Evolutionary conservation across 1,140 invertebrate species (phyloP), one percentile per base, ranked within the genome.

Genomic region (Phymorhynchus buccinoides): DNA sequence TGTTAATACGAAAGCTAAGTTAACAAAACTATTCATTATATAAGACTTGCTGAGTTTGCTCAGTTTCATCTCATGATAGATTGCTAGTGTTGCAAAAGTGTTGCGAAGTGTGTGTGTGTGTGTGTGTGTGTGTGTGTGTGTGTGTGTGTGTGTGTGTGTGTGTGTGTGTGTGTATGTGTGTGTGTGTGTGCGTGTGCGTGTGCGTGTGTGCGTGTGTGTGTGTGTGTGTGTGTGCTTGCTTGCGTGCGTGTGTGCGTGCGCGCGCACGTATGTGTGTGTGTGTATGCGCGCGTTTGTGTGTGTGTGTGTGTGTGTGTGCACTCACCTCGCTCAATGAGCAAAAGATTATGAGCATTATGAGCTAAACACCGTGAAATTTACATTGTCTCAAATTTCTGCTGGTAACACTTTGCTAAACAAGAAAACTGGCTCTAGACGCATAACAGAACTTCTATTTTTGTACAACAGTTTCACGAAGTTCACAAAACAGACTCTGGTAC

Each of bases 121-220:
- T 68, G 18, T 68, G 66, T 68, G 66, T 68, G 66, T 68, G 66
- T 68, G 66, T 68, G 66, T 68, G 66, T 68, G 66, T 68, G 66
- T 68, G 66, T 68, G 66, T 68, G 66, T 68, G 66, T 68, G 66
- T 68, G 66, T 68, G 66, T 68, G 66, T 68, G 66, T 68, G 66
- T 27, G 66, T 68, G 66, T 27, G 66, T 68, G 66, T 27, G 27
- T 68, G 66, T 27, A 32, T 68, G 27, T 68, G 66, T 27, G 66
- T 68, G 66, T 68, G 66, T 68, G 66, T 27, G 66, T 68, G 66
- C 32, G 27, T 68, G 66, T 27, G 66, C n/a, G 27, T 68, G 7
- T 68, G 22, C n/a, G 27, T 68, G 27, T 68, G 66, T 68, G 66
- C n/a, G 7, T 68, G 66, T 68, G 52, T 56, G 52, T 56, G 52